Evolutionary conservation across 2,797 vertebrate species (phyloP).

Genomic region (Sebastes umbrosus): DNA sequence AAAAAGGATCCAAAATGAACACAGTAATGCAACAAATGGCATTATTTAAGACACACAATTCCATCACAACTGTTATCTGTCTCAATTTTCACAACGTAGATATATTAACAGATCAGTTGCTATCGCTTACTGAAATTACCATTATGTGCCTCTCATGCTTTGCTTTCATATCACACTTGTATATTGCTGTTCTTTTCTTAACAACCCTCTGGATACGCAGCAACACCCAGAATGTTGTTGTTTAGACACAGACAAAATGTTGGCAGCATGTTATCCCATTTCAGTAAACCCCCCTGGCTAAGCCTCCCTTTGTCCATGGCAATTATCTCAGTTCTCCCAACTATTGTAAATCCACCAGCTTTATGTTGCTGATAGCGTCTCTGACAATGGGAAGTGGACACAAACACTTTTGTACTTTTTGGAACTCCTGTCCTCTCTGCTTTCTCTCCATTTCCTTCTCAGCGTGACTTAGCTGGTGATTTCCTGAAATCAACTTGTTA

Average conservation of each 20-base stretch:
- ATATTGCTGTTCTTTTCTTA: neutral
- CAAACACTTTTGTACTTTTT: neutral
- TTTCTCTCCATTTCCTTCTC: neutral
- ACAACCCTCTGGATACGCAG: neutral
- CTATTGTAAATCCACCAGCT: slow-evolving; percentile 43
- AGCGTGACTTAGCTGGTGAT: slow-evolving; percentile 1
- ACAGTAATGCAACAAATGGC: neutral
- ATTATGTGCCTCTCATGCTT: neutral
- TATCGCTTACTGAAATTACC: neutral
- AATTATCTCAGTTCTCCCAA: slow-evolving; percentile 29
- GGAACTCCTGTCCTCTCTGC: neutral
- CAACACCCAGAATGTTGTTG: neutral
- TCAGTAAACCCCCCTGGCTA: slow-evolving; percentile 18
- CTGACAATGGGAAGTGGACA: slow-evolving; percentile 13
- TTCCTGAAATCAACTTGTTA: slow-evolving; percentile 32
- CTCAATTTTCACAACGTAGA: neutral
- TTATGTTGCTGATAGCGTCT: slow-evolving; percentile 34
- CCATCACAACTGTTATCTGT: neutral
- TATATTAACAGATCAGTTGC: neutral
- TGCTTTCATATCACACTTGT: neutral
- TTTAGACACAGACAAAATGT: neutral
- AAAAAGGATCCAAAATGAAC: neutral
- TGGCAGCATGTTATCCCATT: slow-evolving; percentile 20
- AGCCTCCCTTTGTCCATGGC: slow-evolving; percentile 24
- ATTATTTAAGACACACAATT: neutral